These are phyloP conservation scores for Cochlearius cochlearius DNA, from an alignment of 2,113 vertebrate species.

Conservation along the genomic window DNA sequence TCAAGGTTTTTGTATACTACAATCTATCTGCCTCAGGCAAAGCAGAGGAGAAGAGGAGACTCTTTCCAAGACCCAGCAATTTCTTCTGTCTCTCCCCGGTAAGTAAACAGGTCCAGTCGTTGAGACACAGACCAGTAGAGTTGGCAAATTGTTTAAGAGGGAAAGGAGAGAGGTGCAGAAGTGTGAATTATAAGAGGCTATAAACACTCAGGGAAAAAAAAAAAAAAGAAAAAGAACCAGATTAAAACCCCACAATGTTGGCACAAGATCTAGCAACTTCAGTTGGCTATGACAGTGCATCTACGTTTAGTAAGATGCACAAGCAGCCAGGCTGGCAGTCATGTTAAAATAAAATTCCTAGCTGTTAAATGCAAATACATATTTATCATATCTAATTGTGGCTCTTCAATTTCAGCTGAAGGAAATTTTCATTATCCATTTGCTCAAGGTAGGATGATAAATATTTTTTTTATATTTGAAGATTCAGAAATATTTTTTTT, in stretches of 20 bases:
- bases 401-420: not conserved
- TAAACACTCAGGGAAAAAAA: not conserved
- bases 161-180: not conserved
- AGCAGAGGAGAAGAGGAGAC: not conserved
- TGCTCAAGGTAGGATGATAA: not conserved
- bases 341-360: not conserved
- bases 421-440: not conserved
- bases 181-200: not conserved
- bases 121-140: not conserved
- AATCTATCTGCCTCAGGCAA: not conserved
- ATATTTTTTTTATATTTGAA: not conserved
- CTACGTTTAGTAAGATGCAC: not conserved
- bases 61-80: not conserved
- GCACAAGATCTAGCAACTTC: not conserved
- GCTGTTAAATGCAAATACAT: not conserved
- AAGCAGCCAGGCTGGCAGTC: not conserved
- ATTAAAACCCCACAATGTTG: not conserved
- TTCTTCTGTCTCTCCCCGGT: not conserved
- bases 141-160: not conserved
- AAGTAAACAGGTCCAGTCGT: not conserved
- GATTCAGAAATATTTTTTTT: not conserved
- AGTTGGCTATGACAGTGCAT: not conserved
- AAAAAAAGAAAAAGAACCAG: rapidly evolving
- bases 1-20: not conserved
- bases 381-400: not conserved